Evolutionary conservation across 2,888 invertebrate species (phyloP).

Genomic region (Agrilus cyanescens): DNA sequence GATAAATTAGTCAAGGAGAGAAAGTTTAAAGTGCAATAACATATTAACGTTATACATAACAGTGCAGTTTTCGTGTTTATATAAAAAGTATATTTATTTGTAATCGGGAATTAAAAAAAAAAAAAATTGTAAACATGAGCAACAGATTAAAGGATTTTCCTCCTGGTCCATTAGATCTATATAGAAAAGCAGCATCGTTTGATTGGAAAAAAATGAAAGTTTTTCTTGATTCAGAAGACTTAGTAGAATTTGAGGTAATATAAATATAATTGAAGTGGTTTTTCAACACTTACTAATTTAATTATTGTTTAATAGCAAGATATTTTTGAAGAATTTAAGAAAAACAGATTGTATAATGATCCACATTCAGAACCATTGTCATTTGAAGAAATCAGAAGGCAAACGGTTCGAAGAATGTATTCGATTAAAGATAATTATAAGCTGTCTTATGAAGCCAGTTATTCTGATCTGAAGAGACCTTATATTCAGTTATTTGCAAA

Average conservation of each 20-base stretch:
- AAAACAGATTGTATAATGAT: constrained; percentile 21
- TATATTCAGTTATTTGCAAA: constrained; percentile 42
- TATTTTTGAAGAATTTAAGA: constrained; percentile 21
- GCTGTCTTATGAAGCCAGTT: constrained; percentile 41
- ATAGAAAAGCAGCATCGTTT: constrained; percentile 52
- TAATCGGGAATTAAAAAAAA: too few relatives aligned
- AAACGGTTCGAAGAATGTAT: constrained; percentile 48
- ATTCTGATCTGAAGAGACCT: constrained; percentile 38
- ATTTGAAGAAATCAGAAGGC: constrained; percentile 36
- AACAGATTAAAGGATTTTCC: constrained; percentile 46
- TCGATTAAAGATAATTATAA: constrained; percentile 54
- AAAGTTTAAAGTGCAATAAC: too few relatives aligned
- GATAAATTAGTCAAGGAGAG: too few relatives aligned
- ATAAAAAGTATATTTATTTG: too few relatives aligned
- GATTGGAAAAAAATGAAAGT: constrained; percentile 53
- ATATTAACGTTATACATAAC: too few relatives aligned
- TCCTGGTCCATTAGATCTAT: constrained; percentile 49
- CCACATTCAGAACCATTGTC: constrained; percentile 16
- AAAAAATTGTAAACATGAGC: constrained; percentile 24
- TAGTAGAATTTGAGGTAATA: constrained; percentile 39
- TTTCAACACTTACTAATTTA: constrained; percentile 6
- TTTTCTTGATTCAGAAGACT: constrained; percentile 41
- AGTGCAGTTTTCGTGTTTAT: too few relatives aligned
- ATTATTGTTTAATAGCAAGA: constrained; percentile 22
- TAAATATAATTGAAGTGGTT: constrained; percentile 3